phyloP scores from a whole-genome alignment of 2,888 invertebrate species.

The Nebria salina region DNA sequence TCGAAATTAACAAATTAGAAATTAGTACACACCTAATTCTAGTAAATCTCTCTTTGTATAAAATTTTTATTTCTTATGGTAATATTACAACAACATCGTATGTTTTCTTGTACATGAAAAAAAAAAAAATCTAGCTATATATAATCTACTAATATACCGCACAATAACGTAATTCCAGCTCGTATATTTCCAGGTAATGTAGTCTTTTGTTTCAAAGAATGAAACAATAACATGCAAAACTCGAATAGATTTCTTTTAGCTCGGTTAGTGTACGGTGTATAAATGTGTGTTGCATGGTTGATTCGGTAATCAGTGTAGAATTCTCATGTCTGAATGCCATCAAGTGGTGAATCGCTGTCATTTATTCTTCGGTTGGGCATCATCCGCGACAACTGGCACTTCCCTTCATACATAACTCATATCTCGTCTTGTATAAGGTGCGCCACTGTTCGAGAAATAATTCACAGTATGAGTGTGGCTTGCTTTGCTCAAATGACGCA shows the following conservation, averaged over 20 bases:
- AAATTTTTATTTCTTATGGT: background rate
- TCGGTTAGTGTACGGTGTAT: background rate
- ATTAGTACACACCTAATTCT: background rate
- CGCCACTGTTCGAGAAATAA: background rate
- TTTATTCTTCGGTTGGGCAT: slow-evolving; percentile 23
- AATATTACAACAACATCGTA: background rate
- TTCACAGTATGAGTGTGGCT: background rate
- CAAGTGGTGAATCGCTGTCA: slow-evolving; percentile 29
- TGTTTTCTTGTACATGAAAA: background rate
- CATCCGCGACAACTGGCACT: background rate
- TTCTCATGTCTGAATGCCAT: slow-evolving; percentile 39
- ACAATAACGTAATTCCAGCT: background rate
- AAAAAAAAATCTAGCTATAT: background rate
- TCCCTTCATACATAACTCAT: background rate
- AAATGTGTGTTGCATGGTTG: slow-evolving; percentile 3
- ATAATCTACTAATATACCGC: background rate
- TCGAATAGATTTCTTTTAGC: slow-evolving; percentile 37
- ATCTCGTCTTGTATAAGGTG: background rate
- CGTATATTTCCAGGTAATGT: slow-evolving; percentile 34
- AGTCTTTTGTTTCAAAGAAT: slow-evolving; percentile 35
- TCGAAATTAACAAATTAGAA: background rate
- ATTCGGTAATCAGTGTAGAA: slow-evolving; percentile 32
- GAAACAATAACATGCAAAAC: slow-evolving; percentile 41
- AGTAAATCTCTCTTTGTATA: too few relatives aligned
- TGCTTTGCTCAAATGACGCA: slow-evolving; percentile 9